phyloP scores from a whole-genome alignment of 2,113 vertebrate species.

The Oenanthe oenanthe region DNA sequence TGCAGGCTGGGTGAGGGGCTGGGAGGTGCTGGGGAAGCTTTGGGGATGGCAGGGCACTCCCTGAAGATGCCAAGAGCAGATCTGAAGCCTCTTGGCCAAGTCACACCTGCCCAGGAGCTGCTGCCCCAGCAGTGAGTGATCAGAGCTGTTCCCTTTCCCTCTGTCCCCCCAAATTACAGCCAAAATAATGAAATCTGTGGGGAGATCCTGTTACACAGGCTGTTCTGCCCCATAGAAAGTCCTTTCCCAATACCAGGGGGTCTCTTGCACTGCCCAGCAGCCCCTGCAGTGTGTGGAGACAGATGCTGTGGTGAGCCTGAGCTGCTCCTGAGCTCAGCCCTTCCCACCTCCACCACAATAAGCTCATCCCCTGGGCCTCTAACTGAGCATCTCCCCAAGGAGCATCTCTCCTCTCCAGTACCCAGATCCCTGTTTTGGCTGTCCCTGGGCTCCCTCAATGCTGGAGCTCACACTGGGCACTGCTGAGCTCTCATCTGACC shows the following conservation, averaged over 20 bases:
- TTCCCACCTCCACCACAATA: fast-evolving
- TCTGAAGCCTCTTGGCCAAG: not conserved
- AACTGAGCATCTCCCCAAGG: not conserved
- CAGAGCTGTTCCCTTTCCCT: not conserved
- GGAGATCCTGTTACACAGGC: not conserved
- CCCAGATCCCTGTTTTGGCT: not conserved
- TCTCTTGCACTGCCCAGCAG: not conserved
- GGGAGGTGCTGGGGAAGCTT: not conserved
- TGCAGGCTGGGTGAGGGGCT: not conserved
- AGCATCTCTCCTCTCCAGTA: not conserved
- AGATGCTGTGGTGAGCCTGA: not conserved
- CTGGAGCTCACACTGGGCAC: not conserved
- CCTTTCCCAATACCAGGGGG: not conserved
- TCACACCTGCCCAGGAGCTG: not conserved
- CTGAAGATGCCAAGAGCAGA: not conserved
- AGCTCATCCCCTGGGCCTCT: not conserved
- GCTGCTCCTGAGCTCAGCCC: not conserved
- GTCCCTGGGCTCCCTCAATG: fast-evolving
- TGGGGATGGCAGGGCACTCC: not conserved
- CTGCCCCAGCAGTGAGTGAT: not conserved
- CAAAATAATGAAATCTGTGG: not conserved
- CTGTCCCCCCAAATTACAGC: not conserved
- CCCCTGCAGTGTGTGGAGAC: not conserved
- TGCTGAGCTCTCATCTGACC: not conserved
- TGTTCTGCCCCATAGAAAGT: not conserved